A percentile compares a stretch with the other conserved stretches of the same genome.
Conservation (phyloP, 2,113 vertebrate genomes). For the Oreotragus oreotragus region DNA sequence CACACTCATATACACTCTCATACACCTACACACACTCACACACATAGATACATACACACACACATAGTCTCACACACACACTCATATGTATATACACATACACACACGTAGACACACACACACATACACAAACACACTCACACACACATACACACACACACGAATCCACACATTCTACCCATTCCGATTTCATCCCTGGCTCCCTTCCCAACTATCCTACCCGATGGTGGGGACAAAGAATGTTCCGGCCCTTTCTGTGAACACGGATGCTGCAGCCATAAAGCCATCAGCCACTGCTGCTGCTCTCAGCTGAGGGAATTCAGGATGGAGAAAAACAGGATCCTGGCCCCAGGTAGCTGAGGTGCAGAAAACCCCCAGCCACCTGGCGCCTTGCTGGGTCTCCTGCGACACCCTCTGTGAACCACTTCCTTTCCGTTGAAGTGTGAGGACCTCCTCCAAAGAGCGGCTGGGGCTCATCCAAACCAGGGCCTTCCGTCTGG, state of each 20-base stretch:
- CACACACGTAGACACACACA: too few relatives aligned
- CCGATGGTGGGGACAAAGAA: background rate
- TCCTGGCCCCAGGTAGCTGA: background rate
- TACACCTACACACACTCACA: too few relatives aligned
- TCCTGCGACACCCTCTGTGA: background rate
- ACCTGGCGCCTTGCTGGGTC: rapidly evolving
- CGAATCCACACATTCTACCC: background rate
- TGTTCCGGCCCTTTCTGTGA: background rate
- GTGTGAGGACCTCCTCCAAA: background rate
- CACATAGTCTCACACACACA: too few relatives aligned
- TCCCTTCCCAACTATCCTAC: background rate
- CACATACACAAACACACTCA: background rate
- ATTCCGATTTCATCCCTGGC: background rate
- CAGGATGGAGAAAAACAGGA: background rate
- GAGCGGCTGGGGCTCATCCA: background rate
- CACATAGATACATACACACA: too few relatives aligned
- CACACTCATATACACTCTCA: too few relatives aligned
- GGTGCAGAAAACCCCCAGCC: background rate
- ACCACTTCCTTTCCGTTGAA: background rate
- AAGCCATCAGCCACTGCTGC: background rate
- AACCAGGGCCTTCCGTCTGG: too few relatives aligned
- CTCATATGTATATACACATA: too few relatives aligned
- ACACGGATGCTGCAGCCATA: background rate
- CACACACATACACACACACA: background rate
- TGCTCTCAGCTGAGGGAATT: background rate